Evolutionary conservation across 2,888 invertebrate species (phyloP).

Genomic region (Lissonota sp.): DNA sequence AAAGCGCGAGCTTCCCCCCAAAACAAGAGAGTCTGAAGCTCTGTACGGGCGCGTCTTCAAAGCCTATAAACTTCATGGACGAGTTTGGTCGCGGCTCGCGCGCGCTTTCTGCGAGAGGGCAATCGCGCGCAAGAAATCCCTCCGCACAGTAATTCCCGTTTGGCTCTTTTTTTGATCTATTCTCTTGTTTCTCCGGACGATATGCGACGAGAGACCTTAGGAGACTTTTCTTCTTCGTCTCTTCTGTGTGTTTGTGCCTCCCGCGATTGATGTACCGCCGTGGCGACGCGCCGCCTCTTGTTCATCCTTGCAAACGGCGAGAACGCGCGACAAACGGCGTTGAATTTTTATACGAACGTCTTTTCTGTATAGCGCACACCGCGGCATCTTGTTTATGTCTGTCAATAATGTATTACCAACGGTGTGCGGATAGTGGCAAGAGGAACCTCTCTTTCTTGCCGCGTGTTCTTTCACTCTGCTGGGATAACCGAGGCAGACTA

Average conservation of each 20-base stretch:
- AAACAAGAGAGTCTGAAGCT: conserved; percentile 56
- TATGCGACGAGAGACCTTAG: conserved; percentile 44
- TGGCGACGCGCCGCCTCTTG: conserved; percentile 50
- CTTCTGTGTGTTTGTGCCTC: conserved; percentile 20
- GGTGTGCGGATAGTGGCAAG: conserved; percentile 17
- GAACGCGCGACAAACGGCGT: conserved; percentile 59
- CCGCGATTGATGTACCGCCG: conserved; percentile 69
- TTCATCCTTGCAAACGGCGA: conserved; percentile 16
- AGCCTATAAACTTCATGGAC: conserved; percentile 15
- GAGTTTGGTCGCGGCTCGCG: conserved; percentile 39
- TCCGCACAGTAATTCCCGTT: conserved; percentile 66
- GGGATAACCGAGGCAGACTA: conserved; percentile 49
- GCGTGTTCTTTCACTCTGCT: conserved; percentile 47
- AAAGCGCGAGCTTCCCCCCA: conserved; percentile 21
- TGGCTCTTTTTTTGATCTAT: conserved; percentile 47
- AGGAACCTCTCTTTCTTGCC: conserved; percentile 33
- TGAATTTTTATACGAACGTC: conserved; percentile 58
- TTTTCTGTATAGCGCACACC: conserved; percentile 22
- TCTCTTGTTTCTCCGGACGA: conserved; percentile 46
- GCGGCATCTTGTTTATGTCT: neutral
- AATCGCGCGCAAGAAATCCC: conserved; percentile 65
- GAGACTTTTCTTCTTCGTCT: conserved; percentile 58
- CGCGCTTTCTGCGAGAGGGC: conserved; percentile 38
- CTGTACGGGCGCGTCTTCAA: conserved; percentile 38
- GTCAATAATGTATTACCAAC: conserved; percentile 13